Percentiles rank a stretch among this genome's conserved stretches.
phyloP scores from a whole-genome alignment of 2,113 vertebrate species.

The Charadrius vociferus region DNA sequence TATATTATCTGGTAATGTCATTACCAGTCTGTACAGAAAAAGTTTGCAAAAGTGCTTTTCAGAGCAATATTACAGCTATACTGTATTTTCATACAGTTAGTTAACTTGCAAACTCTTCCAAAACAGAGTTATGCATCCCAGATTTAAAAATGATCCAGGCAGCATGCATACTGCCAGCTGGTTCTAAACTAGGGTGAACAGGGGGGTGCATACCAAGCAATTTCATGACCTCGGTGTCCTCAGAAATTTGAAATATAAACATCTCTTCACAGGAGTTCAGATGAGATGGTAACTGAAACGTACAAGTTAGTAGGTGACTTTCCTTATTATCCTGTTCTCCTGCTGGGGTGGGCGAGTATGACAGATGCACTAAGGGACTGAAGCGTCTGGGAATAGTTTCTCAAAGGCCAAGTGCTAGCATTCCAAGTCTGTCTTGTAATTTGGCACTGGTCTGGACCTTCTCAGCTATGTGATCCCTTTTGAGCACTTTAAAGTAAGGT shows the following conservation, averaged over 20 bases:
- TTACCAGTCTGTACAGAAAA: conserved; percentile 71
- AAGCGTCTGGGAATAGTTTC: not conserved
- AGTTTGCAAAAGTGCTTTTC: conserved; percentile 74
- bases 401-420: not conserved
- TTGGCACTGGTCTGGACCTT: not conserved
- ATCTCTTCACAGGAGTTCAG: not conserved
- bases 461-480: not conserved
- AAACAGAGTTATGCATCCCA: conserved; percentile 10
- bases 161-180: not conserved
- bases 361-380: not conserved
- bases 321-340: not conserved
- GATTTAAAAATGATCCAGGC: not conserved
- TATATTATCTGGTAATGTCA: conserved; percentile 73
- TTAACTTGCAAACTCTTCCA: conserved; percentile 59
- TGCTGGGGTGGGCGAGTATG: not conserved
- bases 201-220: not conserved
- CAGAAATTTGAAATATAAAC: not conserved
- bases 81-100: conserved; percentile 65
- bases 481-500: conserved; percentile 1
- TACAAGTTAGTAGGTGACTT: not conserved
- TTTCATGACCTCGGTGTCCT: not conserved
- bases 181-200: not conserved
- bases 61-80: conserved; percentile 37
- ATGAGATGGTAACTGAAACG: not conserved
- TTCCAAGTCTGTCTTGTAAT: not conserved